A percentile compares a stretch with the other conserved stretches of the same genome.
These are phyloP conservation scores for Drosophila melanica DNA, from an alignment of 1,140 invertebrate species.

Conservation along the genomic window DNA sequence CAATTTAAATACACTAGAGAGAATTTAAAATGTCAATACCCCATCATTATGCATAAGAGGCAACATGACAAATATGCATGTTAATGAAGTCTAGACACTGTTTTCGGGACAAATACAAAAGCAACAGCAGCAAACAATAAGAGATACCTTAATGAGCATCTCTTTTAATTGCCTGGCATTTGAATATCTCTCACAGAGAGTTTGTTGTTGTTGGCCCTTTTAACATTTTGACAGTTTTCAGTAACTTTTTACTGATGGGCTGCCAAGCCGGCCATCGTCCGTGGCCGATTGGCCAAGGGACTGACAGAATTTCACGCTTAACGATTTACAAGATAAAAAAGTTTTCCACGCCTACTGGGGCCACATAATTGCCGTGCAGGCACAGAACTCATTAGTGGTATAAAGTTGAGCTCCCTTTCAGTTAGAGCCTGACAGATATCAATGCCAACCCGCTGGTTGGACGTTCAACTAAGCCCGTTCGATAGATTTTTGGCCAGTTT, in stretches of 20 bases:
- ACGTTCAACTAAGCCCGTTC: constrained; percentile 49
- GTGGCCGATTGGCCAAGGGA: constrained; percentile 30
- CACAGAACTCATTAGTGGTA: constrained; percentile 71
- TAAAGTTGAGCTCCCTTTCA: constrained; percentile 11
- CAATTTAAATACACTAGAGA: constrained; percentile 49
- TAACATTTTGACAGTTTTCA: constrained; percentile 72
- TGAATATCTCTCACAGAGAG: constrained; percentile 58
- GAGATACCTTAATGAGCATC: constrained; percentile 57
- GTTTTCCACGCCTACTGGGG: constrained; percentile 39
- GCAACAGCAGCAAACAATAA: constrained; percentile 29
- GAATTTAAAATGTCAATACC: constrained; percentile 70
- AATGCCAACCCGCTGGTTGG: constrained; percentile 13
- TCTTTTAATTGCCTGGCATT: constrained; percentile 41
- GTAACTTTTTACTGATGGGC: constrained; percentile 52
- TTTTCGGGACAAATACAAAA: constrained; percentile 28
- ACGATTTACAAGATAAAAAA: constrained; percentile 71
- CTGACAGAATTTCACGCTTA: constrained; percentile 39
- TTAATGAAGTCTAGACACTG: constrained; percentile 77
- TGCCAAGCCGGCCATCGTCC: constrained; percentile 26
- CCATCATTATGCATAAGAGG: constrained; percentile 49
- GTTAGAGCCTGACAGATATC: background rate
- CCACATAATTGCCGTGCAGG: constrained; percentile 72
- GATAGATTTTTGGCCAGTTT: constrained; percentile 67
- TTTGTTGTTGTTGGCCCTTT: constrained; percentile 37
- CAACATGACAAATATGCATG: constrained; percentile 35